Conservation (phyloP, 1,140 invertebrate genomes). For the Protaetia brevitarsis region DNA sequence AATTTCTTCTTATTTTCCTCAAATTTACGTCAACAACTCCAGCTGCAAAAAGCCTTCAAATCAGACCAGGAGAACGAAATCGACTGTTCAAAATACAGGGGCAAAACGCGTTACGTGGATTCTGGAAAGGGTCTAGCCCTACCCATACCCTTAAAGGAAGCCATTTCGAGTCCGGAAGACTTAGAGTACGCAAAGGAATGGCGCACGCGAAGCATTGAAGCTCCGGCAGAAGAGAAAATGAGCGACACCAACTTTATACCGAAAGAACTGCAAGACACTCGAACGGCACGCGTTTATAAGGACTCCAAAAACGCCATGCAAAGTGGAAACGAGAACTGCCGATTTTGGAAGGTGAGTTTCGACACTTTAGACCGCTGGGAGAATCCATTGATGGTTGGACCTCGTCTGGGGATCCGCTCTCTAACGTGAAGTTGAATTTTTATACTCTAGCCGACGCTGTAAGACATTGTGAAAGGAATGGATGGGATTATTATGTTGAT, state of each 20-base stretch:
- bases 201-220: not conserved
- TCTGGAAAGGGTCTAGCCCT: not conserved
- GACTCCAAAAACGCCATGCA: slow-evolving; percentile 3
- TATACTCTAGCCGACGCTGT: not conserved
- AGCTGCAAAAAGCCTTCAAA: not conserved
- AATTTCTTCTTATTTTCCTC: no score
- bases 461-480: not conserved
- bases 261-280: not conserved
- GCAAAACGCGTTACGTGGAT: not conserved
- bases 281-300: slow-evolving; percentile 5
- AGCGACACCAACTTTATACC: not conserved
- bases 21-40: no score
- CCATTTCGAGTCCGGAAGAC: not conserved
- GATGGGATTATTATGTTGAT: slow-evolving; percentile 15
- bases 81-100: not conserved
- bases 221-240: not conserved
- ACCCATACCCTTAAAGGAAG: not conserved
- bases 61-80: not conserved
- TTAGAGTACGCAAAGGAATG: not conserved
- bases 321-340: not conserved
- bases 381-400: slow-evolving; percentile 1
- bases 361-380: not conserved
- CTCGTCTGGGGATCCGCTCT: not conserved
- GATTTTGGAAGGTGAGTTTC: not conserved
- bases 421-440: slow-evolving; percentile 16